Base-by-base conservation (phyloP, 1,140 invertebrate genomes). In the Zaprionus lachaisei region DNA sequence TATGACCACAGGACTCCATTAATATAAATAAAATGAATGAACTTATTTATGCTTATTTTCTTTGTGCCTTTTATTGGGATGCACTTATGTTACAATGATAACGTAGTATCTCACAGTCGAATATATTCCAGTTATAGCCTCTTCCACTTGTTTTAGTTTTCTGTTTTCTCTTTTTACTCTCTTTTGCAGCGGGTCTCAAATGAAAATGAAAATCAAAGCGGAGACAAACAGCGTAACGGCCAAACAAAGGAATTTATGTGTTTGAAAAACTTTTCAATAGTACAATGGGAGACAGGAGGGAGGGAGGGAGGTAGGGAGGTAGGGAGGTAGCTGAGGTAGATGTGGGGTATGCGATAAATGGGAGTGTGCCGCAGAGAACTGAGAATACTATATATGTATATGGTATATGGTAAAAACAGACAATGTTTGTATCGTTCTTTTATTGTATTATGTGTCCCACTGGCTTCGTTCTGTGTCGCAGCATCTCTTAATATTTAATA, bases 241-340 rank as follows among this genome's bases (percentile, higher is more conserved):
- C 64, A 67, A 72, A 87, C 77, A 89, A 89, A 84, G 89, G 80
- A 87, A 89, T 87, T 87, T 87, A 83, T 80, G 65, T 69, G 77
- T 81, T 75, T 72, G 63, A 71, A 83, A 87, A 87, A 80, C 72
- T 86, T 86, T 82, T 82, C 68, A 79, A 71, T 79, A 77, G 49
- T 62, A 41, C 49, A 55, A 20, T 41, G n/a, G 34, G 51, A 5
- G 28, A 26, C n/a, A 6, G 14, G 5, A 49, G 44, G 20, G 44
- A 69, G 6, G 14, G 12, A 31, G 44, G 20, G 44, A 69, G n/a
- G n/a, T n/a, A n/a, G n/a, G 14, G 5, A 49, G 44, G 20, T 38
- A 69, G 6, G 14, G 12, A 31, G 44, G 20, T 38, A 69, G 31
- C 34, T 22, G 44, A 47, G 37, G 2, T 34, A 4, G 22, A 37